Base-by-base conservation (phyloP, 2,113 vertebrate species). In the pig (Sus scrofa) region DNA sequence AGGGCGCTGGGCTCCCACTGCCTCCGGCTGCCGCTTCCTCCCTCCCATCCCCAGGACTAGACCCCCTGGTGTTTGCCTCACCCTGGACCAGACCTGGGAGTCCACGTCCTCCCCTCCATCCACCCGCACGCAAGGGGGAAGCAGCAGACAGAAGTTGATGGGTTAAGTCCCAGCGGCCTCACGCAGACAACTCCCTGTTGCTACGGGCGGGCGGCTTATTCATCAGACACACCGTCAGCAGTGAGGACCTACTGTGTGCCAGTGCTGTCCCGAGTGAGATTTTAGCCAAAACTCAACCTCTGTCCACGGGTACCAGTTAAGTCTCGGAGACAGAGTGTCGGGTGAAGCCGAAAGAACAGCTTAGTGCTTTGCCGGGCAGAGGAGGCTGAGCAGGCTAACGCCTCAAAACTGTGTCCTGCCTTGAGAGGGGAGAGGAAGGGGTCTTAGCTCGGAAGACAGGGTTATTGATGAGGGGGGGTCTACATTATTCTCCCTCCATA, bases 161-260 rank as follows among this genome's bases (percentile, higher is more conserved):
- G n/a, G 6, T 34, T 34, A 12, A 1, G 30, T 67, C 60, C 77
- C 22, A 3, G 12, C 1, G 22, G 24, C 71, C 86, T 56, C 3
- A 14, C 30, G 30, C 2, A 10, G 16, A 30, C 22, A 63, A 1
- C 13, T 4, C 39, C 37, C 54, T 2, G 0, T 50, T 1, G 1
- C 34, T 27, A 10, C n/a, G 52, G 60, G n/a, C 4, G 39, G 54
- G n/a, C 4, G 39, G 54, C 12, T 34, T 50, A 39, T 11, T 92
- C 87, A 18, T 1, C 18, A 30, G 3, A 62, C n/a, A 65, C 11
- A 27, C n/a, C n/a, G 10, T 2, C 3, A 32, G 77, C 32, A 20
- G 37, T 60, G 30, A 8, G 13, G 67, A 19, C 24, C 24, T 32
- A 14, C 65, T n/a, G 79, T 30, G 71, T 16, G 30, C 73, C 8